phyloP scores from a whole-genome alignment of 2,888 invertebrate genomes.

The Drosophila stalkeri region DNA sequence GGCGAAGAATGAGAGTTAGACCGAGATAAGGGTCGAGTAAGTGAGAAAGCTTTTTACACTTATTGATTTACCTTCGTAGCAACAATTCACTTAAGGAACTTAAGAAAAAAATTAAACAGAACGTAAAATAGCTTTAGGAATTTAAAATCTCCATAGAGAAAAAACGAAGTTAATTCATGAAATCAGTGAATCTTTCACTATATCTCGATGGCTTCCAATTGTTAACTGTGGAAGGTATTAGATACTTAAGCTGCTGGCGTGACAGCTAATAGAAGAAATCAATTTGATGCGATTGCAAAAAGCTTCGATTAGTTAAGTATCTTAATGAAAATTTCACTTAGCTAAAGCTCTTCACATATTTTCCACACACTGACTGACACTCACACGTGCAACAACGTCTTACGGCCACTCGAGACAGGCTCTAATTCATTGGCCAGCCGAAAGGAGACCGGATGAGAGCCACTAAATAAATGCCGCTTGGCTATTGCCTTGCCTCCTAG shows the following conservation, averaged over 20 bases:
- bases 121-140: not conserved
- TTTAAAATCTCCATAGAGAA: no score
- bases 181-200: not conserved
- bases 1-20: not conserved
- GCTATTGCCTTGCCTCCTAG: conserved; percentile 33
- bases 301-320: conserved; percentile 10
- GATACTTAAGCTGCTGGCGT: not conserved
- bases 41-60: not conserved
- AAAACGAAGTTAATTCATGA: not conserved
- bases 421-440: conserved; percentile 45
- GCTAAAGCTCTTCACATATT: conserved; percentile 13
- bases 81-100: not conserved
- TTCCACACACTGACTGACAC: not conserved
- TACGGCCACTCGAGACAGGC: conserved; percentile 12
- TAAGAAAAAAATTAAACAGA: not conserved
- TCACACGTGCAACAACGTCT: not conserved
- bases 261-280: conserved; percentile 9
- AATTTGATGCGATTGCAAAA: conserved; percentile 6
- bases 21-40: not conserved
- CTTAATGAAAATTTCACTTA: conserved; percentile 25
- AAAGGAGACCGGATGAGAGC: conserved; percentile 42
- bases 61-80: conserved; percentile 1
- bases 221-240: not conserved
- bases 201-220: not conserved
- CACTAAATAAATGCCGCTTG: conserved; percentile 70